These are phyloP conservation scores for Pimephales promelas DNA, from an alignment of 2,113 vertebrate species.

Conservation along the genomic window DNA sequence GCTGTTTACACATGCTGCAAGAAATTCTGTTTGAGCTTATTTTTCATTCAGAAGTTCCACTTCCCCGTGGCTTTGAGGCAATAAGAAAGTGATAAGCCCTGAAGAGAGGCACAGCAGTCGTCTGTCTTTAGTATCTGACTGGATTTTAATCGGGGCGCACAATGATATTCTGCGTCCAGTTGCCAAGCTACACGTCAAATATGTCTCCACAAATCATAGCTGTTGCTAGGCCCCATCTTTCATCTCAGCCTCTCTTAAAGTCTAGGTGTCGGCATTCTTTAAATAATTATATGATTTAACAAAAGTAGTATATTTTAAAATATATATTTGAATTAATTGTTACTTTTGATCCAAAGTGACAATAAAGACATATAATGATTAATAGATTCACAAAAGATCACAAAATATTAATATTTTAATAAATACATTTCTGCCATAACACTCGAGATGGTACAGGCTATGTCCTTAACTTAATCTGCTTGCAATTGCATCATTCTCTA, in stretches of 20 bases:
- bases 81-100: conserved; percentile 56
- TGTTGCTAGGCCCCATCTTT: background rate
- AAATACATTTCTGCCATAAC: no score
- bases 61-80: conserved; percentile 32
- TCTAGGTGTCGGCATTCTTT: background rate
- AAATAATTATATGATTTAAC: background rate
- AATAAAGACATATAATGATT: no score
- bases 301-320: background rate
- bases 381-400: no score
- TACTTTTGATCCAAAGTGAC: no score
- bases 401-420: no score
- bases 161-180: conserved; percentile 53
- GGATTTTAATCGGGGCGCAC: conserved; percentile 30
- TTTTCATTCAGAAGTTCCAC: conserved; percentile 25
- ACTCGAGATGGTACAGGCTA: no score
- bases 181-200: conserved; percentile 58
- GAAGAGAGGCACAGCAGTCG: conserved; percentile 12
- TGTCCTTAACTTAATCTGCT: no score
- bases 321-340: background rate
- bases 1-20: conserved; percentile 3
- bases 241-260: background rate
- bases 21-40: conserved; percentile 16
- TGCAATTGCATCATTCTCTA: no score
- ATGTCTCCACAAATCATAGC: conserved; percentile 58
- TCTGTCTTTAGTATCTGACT: conserved; percentile 10